phyloP scores from a whole-genome alignment of 2,113 vertebrate species.

The Meles meles region DNA sequence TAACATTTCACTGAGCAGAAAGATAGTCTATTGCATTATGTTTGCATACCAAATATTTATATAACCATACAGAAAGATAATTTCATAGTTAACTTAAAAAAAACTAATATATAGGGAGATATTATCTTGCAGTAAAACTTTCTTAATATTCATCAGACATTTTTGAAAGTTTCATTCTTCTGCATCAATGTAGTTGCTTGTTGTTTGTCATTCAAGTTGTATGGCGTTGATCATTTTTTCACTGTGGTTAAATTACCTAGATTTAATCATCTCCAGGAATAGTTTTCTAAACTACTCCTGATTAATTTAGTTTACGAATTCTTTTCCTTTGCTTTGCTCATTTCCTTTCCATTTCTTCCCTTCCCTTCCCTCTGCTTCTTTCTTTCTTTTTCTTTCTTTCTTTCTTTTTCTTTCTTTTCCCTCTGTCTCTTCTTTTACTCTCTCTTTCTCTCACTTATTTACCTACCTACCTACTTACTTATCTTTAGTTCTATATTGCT shows the following conservation, averaged over 20 bases:
- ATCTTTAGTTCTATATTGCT: background rate
- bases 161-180: background rate
- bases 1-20: background rate
- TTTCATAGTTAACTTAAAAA: background rate
- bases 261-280: background rate
- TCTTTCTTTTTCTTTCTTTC: background rate
- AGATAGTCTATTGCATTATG: background rate
- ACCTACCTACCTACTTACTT: background rate
- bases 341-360: background rate
- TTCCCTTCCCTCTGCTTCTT: background rate
- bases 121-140: background rate
- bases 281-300: background rate
- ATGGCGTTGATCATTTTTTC: background rate
- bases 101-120: background rate
- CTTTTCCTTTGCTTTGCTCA: background rate
- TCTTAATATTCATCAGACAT: background rate
- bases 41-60: background rate
- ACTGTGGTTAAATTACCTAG: background rate
- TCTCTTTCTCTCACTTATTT: background rate
- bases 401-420: background rate
- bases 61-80: background rate
- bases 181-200: background rate
- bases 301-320: background rate
- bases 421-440: no score
- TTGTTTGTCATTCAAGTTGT: background rate